Conservation (phyloP, 2,113 vertebrate species). For the Leucoraja erinaceus region DNA sequence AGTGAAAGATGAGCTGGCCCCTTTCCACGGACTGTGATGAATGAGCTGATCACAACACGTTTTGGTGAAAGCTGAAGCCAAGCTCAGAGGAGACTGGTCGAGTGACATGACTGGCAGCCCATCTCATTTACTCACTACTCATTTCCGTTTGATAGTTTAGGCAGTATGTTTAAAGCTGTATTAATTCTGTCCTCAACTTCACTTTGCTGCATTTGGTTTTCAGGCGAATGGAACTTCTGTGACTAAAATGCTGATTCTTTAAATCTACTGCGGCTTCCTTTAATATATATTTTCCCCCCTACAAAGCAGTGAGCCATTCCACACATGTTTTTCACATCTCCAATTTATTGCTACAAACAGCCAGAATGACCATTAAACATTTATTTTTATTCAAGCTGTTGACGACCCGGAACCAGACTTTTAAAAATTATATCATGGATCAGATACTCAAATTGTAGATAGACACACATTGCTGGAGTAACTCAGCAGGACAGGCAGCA, state of each 20-base stretch:
- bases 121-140: constrained; percentile 44
- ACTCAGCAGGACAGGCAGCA: too few species aligned
- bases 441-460: not conserved
- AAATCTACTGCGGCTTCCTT: not conserved
- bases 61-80: constrained; percentile 46
- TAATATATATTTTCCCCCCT: not conserved
- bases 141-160: constrained; percentile 41
- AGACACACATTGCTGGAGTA: too few species aligned
- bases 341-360: not conserved
- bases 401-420: not conserved
- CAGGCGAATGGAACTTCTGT: constrained; percentile 13
- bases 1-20: constrained; percentile 51
- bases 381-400: not conserved
- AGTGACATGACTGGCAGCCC: constrained; percentile 50
- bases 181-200: constrained; percentile 36
- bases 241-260: constrained; percentile 21
- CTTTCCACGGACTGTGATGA: constrained; percentile 53
- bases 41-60: constrained; percentile 55
- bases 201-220: constrained; percentile 21
- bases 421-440: not conserved
- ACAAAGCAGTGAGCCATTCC: not conserved
- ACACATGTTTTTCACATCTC: not conserved
- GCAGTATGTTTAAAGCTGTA: constrained; percentile 42
- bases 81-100: constrained; percentile 49
- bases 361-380: not conserved